Percentiles rank a stretch among this genome's conserved stretches.
These are phyloP conservation scores for Drosophila diplacantha DNA, from an alignment of 2,888 invertebrate species.

Conservation along the genomic window DNA sequence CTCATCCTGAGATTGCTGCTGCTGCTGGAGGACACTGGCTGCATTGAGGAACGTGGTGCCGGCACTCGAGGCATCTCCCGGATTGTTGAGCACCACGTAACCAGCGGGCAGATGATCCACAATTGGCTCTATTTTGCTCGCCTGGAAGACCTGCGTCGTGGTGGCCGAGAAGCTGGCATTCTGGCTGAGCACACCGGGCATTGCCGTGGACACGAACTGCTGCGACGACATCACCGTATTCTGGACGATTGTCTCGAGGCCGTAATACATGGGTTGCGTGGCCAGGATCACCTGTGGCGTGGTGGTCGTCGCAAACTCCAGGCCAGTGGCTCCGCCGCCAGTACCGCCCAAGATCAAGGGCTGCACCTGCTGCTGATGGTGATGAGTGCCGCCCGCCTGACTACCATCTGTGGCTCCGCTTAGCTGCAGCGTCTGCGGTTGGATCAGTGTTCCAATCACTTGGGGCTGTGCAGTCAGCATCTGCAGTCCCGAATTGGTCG, in stretches of 20 bases:
- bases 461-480: slow-evolving; percentile 81
- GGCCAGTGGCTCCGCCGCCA: slow-evolving; percentile 40
- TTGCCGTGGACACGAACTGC: slow-evolving; percentile 88
- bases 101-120: slow-evolving; percentile 84
- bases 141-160: slow-evolving; percentile 84
- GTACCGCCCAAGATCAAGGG: slow-evolving; percentile 67
- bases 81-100: slow-evolving; percentile 84
- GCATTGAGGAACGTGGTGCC: slow-evolving; percentile 58
- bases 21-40: slow-evolving; percentile 57
- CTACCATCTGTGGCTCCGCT: slow-evolving; percentile 75
- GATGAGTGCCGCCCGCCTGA: slow-evolving; percentile 36
- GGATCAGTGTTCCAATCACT: slow-evolving; percentile 81
- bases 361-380: slow-evolving; percentile 46
- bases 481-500: slow-evolving; percentile 78
- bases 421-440: slow-evolving; percentile 81
- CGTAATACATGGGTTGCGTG: slow-evolving; percentile 88
- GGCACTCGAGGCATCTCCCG: slow-evolving; percentile 73
- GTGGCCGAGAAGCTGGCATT: slow-evolving; percentile 91
- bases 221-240: slow-evolving; percentile 94
- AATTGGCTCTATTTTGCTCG: slow-evolving; percentile 89
- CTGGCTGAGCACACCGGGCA: slow-evolving; percentile 88
- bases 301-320: slow-evolving; percentile 70
- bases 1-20: slow-evolving; percentile 62
- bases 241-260: slow-evolving; percentile 90
- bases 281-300: slow-evolving; percentile 80